Conservation (phyloP, 2,797 vertebrate genomes). For the Xiphorhynchus erythropygius region DNA sequence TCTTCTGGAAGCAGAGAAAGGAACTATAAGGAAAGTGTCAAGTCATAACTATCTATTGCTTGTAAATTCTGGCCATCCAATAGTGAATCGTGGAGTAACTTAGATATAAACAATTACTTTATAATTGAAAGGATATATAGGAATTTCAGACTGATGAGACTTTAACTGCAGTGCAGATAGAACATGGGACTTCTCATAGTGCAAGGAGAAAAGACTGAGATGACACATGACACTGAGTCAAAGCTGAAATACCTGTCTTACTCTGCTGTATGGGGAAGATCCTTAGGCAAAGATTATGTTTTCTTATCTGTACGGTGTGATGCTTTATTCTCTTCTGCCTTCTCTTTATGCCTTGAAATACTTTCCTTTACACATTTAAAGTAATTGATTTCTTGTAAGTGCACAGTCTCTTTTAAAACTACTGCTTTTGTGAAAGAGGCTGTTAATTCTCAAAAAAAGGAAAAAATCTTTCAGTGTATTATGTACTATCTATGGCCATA, state of each 20-base stretch:
- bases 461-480: not conserved
- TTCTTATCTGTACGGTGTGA: not conserved
- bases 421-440: not conserved
- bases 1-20: not conserved
- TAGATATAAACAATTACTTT: not conserved
- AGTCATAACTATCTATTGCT: not conserved
- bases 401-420: not conserved
- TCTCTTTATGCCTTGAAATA: not conserved
- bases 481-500: not conserved
- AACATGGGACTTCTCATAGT: not conserved
- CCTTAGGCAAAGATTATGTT: conserved; percentile 17
- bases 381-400: conserved; percentile 32
- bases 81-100: not conserved
- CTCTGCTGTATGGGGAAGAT: not conserved
- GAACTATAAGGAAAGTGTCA: not conserved
- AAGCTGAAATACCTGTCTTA: not conserved
- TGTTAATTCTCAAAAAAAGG: not conserved
- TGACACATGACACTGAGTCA: not conserved
- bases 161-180: not conserved
- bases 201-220: not conserved
- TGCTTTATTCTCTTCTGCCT: not conserved
- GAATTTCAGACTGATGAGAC: not conserved
- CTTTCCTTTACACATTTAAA: conserved; percentile 10
- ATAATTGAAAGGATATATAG: not conserved
- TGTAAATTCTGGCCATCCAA: not conserved